Conservation (phyloP, 2,888 invertebrate species). For the Amblyteles armatorius region DNA sequence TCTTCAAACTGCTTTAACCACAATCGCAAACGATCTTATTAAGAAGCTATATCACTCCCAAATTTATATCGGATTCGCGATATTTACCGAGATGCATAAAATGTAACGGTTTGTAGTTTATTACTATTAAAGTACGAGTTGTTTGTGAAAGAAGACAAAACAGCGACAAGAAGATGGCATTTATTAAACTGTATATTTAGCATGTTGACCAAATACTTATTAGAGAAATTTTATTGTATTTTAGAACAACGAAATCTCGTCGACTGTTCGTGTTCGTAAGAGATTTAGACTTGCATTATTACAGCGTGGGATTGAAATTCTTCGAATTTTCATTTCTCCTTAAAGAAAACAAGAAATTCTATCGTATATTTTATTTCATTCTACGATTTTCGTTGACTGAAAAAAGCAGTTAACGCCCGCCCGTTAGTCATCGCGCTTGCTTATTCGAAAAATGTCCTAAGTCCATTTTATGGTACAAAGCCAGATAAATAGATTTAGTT, state of each 20-base stretch:
- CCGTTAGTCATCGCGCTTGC: slow-evolving; percentile 45
- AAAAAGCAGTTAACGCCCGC: slow-evolving; percentile 14
- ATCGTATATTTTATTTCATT: slow-evolving; percentile 50
- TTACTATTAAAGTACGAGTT: slow-evolving; percentile 30
- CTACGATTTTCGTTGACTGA: slow-evolving; percentile 10
- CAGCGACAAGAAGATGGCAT: slow-evolving; percentile 34
- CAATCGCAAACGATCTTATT: slow-evolving; percentile 15
- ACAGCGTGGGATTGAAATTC: slow-evolving; percentile 48
- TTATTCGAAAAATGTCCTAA: slow-evolving; percentile 58
- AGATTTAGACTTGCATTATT: slow-evolving; percentile 43
- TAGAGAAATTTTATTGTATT: slow-evolving; percentile 71
- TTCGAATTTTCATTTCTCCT: slow-evolving; percentile 3
- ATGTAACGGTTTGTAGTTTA: slow-evolving; percentile 31
- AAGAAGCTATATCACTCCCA: slow-evolving; percentile 53
- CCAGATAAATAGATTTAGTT: slow-evolving; percentile 4
- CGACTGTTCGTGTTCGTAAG: slow-evolving; percentile 44
- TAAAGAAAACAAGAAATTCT: slow-evolving; percentile 24
- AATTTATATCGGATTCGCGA: slow-evolving; percentile 48
- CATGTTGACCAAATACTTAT: slow-evolving; percentile 76
- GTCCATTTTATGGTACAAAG: slow-evolving; percentile 15
- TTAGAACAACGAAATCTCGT: slow-evolving; percentile 66
- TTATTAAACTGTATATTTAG: slow-evolving; percentile 72
- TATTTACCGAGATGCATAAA: slow-evolving; percentile 8
- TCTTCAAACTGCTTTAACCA: slow-evolving; percentile 21
- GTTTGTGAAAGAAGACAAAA: slow-evolving; percentile 28